Evolutionary conservation across 2,797 vertebrate species (phyloP), one percentile per base, ranked within the genome.

Genomic region (Tenualosa thibaudeaui): DNA sequence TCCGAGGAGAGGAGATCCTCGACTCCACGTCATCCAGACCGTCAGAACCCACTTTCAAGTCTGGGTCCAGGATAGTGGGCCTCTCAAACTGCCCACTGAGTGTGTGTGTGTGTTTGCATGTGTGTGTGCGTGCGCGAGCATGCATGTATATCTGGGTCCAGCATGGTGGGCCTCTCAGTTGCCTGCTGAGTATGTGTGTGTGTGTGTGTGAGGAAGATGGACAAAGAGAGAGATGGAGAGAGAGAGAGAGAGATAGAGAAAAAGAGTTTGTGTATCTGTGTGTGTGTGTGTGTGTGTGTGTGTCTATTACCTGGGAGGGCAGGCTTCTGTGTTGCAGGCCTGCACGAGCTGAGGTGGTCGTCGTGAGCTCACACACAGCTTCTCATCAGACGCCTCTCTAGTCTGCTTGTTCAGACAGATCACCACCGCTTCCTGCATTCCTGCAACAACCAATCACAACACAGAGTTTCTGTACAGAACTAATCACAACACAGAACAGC

Each of bases 401-500:
- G 97, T 98, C 93, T 98, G 97, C 94, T 97, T 98, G 94, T 99
- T 99, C 91, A 98, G 93, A 91, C 98, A 99, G 91, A 97, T 96
- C 88, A 98, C 96, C 88, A 99, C 95, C 13, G 97, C 96, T 92
- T 99, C 97, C 93, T 98, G 98, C 91, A 98, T 93, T 93, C 98
- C 98, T 99, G 93, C 60, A 85, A 85, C 91, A 82, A 13, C 87
- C 6, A 92, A 89, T 53, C 40, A 89, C 7, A 84, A 83, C 85
- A 81, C 46, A 68, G 65, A 26, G 9, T 31, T 12, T 31, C 26
- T 68, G 24, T 8, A 26, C 65, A 31, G 0, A 2, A 37, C 26
- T 26, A 68, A 68, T 68, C 65, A 65, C 22, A 65, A 65, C 60
- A 65, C 60, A 65, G 19, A 26, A 6, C n/a, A 60, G n/a, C 19